Conservation (phyloP, 1,140 invertebrate genomes). For the Pentalonia nigronervosa region DNA sequence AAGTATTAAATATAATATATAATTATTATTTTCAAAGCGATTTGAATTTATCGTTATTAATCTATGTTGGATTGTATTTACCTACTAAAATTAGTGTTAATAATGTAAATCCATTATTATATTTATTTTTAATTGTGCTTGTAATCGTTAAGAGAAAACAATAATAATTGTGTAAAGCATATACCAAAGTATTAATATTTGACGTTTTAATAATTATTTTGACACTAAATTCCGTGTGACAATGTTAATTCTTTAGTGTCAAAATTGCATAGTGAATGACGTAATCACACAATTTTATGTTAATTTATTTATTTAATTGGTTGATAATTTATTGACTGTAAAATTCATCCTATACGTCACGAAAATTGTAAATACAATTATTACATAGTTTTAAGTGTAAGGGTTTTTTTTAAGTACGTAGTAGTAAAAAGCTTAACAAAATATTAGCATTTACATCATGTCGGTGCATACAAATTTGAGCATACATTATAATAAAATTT, state of each 20-base stretch:
- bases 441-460: background rate
- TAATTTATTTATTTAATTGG: constrained; percentile 28
- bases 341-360: constrained; percentile 22
- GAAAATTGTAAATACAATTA: constrained; percentile 18
- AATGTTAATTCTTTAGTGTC: background rate
- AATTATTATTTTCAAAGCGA: constrained; percentile 3
- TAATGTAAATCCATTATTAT: constrained; percentile 18
- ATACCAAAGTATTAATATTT: constrained; percentile 52
- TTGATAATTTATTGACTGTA: background rate
- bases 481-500: background rate
- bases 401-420: constrained; percentile 30
- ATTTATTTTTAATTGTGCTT: constrained; percentile 30
- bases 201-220: background rate
- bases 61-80: constrained; percentile 1
- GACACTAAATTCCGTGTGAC: background rate
- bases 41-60: constrained; percentile 18
- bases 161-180: constrained; percentile 33
- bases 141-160: background rate
- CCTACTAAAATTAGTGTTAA: constrained; percentile 44
- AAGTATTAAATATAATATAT: constrained; percentile 23
- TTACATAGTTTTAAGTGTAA: background rate
- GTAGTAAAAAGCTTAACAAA: background rate
- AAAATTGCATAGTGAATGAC: background rate
- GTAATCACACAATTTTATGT: constrained; percentile 25
- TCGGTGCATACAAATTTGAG: background rate